These are phyloP conservation scores for Pocillopora verrucosa DNA, from an alignment of 64 coral and sea anemone genomes.

Conservation along the genomic window DNA sequence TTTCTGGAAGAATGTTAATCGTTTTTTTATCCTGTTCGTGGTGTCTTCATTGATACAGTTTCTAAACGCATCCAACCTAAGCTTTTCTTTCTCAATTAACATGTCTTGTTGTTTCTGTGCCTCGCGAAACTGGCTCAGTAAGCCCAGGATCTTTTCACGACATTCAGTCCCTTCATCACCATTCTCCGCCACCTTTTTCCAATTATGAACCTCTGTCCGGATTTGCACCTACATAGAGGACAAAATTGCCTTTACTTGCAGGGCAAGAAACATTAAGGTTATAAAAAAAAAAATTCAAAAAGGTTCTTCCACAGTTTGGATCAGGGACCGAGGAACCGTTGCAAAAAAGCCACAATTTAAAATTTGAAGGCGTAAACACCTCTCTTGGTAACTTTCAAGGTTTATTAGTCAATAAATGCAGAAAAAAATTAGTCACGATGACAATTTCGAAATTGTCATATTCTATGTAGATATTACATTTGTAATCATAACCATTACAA, in stretches of 20 bases:
- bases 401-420: too few relatives aligned
- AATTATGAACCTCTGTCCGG: conserved; percentile 81
- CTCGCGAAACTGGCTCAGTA: conserved; percentile 80
- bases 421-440: too few relatives aligned
- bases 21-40: conserved; percentile 85
- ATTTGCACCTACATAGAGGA: conserved; percentile 70
- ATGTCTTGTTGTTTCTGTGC: conserved; percentile 82
- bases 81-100: conserved; percentile 94
- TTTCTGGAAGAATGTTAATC: conserved; percentile 84
- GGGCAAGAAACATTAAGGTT: too few relatives aligned
- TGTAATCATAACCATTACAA: too few relatives aligned
- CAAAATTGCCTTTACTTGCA: not conserved
- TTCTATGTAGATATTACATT: too few relatives aligned
- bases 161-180: conserved; percentile 77
- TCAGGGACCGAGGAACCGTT: not conserved
- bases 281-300: too few relatives aligned
- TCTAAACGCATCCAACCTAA: conserved; percentile 87
- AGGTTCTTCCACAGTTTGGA: too few relatives aligned
- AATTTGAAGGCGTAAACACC: not conserved
- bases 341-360: not conserved
- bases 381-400: not conserved
- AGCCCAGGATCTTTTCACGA: conserved; percentile 72
- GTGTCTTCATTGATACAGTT: conserved; percentile 99
- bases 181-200: conserved; percentile 75
- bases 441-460: too few relatives aligned